phyloP scores from a whole-genome alignment of 2,888 invertebrate species.

The Bhutanitis thaidina region DNA sequence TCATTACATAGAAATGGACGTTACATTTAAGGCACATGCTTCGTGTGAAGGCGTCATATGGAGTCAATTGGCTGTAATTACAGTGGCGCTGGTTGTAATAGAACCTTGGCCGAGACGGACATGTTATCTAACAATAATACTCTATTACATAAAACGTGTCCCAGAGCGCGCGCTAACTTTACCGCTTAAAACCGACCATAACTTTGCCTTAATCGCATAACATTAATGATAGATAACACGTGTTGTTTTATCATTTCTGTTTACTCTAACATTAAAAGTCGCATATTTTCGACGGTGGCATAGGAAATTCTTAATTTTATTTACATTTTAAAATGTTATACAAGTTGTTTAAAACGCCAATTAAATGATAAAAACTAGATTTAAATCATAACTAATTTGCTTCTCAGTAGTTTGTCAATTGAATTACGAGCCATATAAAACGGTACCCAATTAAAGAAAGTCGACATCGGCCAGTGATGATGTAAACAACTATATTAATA shows the following conservation, averaged over 20 bases:
- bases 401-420: not conserved
- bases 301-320: not conserved
- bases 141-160: constrained; percentile 13
- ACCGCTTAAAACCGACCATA: too few relatives aligned
- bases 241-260: constrained; percentile 5
- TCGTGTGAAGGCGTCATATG: constrained; percentile 6
- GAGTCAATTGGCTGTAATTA: constrained; percentile 29
- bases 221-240: constrained; percentile 1
- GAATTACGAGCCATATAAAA: too few relatives aligned
- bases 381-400: too few relatives aligned
- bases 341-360: too few relatives aligned
- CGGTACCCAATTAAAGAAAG: too few relatives aligned
- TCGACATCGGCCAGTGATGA: not conserved
- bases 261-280: constrained; percentile 11
- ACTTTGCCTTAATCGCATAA: not conserved
- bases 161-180: not conserved
- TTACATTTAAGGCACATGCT: not conserved
- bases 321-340: too few relatives aligned
- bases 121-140: constrained; percentile 21
- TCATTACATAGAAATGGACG: not conserved
- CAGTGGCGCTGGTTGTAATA: constrained; percentile 19
- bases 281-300: not conserved
- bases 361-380: too few relatives aligned
- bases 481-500: constrained; percentile 5
- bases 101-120: constrained; percentile 27